Conservation (phyloP, 2,113 vertebrate genomes). For the Etheostoma cragini region DNA sequence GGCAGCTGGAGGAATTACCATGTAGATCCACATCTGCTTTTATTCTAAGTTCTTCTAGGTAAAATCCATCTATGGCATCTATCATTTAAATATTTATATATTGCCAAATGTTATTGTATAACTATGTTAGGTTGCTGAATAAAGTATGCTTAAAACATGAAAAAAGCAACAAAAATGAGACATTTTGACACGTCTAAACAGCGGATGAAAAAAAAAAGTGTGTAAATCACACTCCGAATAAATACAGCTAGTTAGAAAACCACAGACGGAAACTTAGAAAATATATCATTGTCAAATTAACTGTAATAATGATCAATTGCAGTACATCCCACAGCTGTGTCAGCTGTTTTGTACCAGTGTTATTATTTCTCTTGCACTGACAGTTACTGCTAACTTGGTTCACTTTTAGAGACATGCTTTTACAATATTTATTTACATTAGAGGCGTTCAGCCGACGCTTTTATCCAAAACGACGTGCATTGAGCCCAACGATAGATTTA, state of each 20-base stretch:
- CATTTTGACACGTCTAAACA: neutral
- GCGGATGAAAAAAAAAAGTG: neutral
- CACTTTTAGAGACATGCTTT: constrained; percentile 48
- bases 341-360: constrained; percentile 25
- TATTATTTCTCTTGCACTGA: constrained; percentile 21
- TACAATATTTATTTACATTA: constrained; percentile 60
- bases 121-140: neutral
- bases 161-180: neutral
- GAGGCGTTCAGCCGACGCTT: constrained; percentile 45
- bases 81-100: constrained; percentile 31
- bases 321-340: constrained; percentile 39
- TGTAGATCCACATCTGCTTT: constrained; percentile 52
- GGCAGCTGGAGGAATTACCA: constrained; percentile 52
- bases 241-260: constrained; percentile 38
- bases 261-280: constrained; percentile 12
- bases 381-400: constrained; percentile 39
- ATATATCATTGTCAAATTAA: constrained; percentile 67
- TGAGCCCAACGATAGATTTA: constrained; percentile 57
- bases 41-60: constrained; percentile 5
- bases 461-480: constrained; percentile 47
- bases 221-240: constrained; percentile 22
- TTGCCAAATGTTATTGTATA: neutral
- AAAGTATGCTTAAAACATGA: neutral
- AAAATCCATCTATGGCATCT: constrained; percentile 11
- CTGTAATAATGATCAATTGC: constrained; percentile 46